phyloP scores from a whole-genome alignment of 1,140 invertebrate genomes.

The Antheraea pernyi region DNA sequence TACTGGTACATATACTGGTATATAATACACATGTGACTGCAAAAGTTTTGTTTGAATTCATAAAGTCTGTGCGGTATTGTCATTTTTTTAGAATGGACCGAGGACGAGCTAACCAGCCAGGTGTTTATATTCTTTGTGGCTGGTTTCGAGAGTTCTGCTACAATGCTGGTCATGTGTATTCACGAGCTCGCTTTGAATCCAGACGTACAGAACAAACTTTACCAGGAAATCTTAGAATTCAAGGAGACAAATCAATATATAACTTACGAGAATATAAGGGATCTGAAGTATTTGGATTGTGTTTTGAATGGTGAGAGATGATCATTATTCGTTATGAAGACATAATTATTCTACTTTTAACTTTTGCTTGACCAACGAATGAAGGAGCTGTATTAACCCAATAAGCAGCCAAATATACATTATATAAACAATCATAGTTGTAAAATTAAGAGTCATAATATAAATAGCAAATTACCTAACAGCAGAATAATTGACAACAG shows the following conservation, averaged over 20 bases:
- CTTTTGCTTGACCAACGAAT: too few relatives aligned
- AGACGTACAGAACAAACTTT: constrained; percentile 79
- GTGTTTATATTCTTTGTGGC: constrained; percentile 77
- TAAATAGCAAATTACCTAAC: too few relatives aligned
- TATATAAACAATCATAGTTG: too few relatives aligned
- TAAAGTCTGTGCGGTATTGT: not conserved
- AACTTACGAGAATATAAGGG: constrained; percentile 59
- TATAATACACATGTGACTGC: too few relatives aligned
- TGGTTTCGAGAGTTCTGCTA: constrained; percentile 74
- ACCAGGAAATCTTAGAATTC: constrained; percentile 77
- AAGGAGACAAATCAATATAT: constrained; percentile 52
- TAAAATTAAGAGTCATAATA: too few relatives aligned
- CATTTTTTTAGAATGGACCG: constrained; percentile 45
- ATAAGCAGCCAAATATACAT: too few relatives aligned
- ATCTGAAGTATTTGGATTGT: constrained; percentile 73
- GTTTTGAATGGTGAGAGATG: constrained; percentile 61
- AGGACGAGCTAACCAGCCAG: constrained; percentile 67
- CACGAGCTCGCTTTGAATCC: constrained; percentile 80
- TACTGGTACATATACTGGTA: too few relatives aligned
- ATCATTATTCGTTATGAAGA: too few relatives aligned
- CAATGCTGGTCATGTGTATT: constrained; percentile 49
- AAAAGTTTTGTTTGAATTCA: not conserved
- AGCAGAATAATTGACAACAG: too few relatives aligned
- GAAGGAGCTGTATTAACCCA: too few relatives aligned
- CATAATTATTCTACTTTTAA: too few relatives aligned